phyloP scores from a whole-genome alignment of 2,113 vertebrate genomes.

The Vicugna pacos region DNA sequence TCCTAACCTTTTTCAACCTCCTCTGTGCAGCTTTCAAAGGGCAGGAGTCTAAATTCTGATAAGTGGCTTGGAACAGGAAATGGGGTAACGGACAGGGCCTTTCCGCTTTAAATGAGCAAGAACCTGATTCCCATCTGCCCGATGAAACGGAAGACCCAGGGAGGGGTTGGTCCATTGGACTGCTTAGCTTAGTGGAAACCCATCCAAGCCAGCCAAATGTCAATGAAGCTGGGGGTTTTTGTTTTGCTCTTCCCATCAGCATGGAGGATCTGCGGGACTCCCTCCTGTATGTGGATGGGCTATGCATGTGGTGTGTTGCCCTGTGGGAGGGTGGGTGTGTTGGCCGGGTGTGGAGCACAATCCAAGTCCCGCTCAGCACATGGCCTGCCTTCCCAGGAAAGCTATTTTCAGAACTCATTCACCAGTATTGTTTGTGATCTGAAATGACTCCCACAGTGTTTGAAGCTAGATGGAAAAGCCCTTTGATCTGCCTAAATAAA shows the following conservation, averaged over 20 bases:
- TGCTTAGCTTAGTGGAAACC: conserved; percentile 60
- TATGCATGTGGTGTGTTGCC: neutral
- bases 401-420: conserved; percentile 88
- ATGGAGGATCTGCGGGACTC: conserved; percentile 46
- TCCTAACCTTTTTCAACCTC: conserved; percentile 49
- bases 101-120: conserved; percentile 49
- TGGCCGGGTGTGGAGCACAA: conserved; percentile 62
- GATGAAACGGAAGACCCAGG: conserved; percentile 46
- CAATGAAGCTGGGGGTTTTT: conserved; percentile 41
- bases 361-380: conserved; percentile 71
- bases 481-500: conserved; percentile 90
- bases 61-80: conserved; percentile 63
- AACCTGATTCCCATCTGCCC: conserved; percentile 25
- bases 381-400: conserved; percentile 80
- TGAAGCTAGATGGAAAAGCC: conserved; percentile 86
- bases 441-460: conserved; percentile 88
- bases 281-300: conserved; percentile 16
- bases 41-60: conserved; percentile 54
- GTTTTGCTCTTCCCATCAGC: conserved; percentile 56
- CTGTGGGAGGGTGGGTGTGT: conserved; percentile 59
- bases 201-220: conserved; percentile 65
- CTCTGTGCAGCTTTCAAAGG: conserved; percentile 52
- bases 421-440: conserved; percentile 87
- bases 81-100: neutral
- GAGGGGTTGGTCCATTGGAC: neutral